Base-by-base conservation (phyloP, 2,113 vertebrate genomes). In the Rhizomys pruinosus region DNA sequence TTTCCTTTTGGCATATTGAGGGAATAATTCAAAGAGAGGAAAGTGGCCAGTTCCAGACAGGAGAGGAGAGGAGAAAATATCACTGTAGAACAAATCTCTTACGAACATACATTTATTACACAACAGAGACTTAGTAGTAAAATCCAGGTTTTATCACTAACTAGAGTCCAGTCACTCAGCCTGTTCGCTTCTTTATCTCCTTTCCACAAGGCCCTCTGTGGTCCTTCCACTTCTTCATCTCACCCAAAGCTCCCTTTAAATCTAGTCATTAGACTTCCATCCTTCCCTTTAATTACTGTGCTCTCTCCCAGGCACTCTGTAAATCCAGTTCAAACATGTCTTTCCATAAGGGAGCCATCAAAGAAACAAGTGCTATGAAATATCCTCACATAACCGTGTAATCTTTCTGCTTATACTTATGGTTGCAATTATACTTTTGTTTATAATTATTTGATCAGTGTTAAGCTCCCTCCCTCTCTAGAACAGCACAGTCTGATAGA, bases 251-350 rank as follows among this genome's bases (percentile, higher is more conserved):
- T 96, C 69, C n/a, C 34, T 80, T 66, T 11, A 7, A 29, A 42
- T 27, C 61, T 20, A 29, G 52, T 29, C 72, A 32, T 87, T 66
- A 59, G 22, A 37, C 42, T 25, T n/a, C 77, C 63, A 39, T 74
- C n/a, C 57, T 3, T 64, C 44, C 76, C 88, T 94, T 68, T 92
- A 84, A 80, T 95, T 95, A 94, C 23, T 16, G 15, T 22, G 34
- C 25, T 15, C 61, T 82, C 76, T 87, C 57, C 82, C 64, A 89
- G 15, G 23, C 13, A 29, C 11, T 59, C 59, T 86, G 72, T 59
- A 87, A 74, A 80, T 71, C 72, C 76, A 78, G 79, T 74, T 78
- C 87, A 66, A 90, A 90, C 74, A 32, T 25, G 69, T 74, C 63
- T 89, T 11, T 63, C 82, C 92, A 39, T 27, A 4, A 52, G 52